phyloP scores from a whole-genome alignment of 2,797 vertebrate species.

The Ctenochaetus hawaiiensis region DNA sequence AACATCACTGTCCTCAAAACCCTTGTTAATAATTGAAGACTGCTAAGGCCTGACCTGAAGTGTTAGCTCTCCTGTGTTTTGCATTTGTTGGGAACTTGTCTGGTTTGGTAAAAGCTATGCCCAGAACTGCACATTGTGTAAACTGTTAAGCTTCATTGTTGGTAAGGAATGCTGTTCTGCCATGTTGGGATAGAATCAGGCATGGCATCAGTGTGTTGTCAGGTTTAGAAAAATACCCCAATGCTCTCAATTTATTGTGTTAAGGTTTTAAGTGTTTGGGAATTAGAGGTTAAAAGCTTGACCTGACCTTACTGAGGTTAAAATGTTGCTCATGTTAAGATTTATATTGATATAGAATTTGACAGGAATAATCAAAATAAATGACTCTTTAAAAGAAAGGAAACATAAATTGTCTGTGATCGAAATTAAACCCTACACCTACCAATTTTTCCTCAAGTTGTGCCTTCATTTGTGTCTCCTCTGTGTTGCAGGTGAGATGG shows the following conservation, averaged over 20 bases:
- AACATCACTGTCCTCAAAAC: background rate
- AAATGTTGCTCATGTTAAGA: background rate
- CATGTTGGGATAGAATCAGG: background rate
- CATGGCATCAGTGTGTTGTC: background rate
- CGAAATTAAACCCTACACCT: background rate
- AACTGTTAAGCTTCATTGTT: too few relatives aligned
- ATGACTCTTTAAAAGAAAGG: background rate
- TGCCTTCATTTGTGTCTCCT: background rate
- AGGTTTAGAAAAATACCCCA: constrained; percentile 11
- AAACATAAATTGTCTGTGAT: background rate
- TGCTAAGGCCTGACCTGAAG: background rate
- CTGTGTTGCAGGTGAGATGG: constrained; percentile 91
- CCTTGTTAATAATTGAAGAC: background rate
- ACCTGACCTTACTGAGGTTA: background rate
- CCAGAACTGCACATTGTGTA: background rate
- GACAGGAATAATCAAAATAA: background rate
- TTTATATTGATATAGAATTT: background rate
- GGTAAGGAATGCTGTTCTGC: too few relatives aligned
- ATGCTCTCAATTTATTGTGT: background rate
- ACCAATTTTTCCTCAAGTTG: background rate
- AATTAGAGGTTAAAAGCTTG: background rate
- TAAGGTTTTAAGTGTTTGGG: background rate
- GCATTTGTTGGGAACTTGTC: constrained; percentile 3
- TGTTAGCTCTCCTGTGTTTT: background rate
- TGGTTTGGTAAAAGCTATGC: background rate